Evolutionary conservation across 2,888 invertebrate genomes (phyloP), one percentile per base, ranked within the genome.

Genomic region (Cybosia mesomella): DNA sequence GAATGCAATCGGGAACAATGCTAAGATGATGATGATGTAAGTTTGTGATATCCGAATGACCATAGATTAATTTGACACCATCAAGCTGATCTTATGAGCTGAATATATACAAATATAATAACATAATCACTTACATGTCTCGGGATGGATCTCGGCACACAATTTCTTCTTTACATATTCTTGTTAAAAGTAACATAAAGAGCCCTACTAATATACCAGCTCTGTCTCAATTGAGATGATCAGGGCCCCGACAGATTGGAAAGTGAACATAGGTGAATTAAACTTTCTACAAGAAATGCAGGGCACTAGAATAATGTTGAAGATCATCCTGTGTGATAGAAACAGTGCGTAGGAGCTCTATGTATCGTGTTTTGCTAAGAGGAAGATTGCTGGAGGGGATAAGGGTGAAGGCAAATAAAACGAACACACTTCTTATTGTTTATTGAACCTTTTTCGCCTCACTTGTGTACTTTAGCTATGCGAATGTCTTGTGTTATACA

Each of bases 391-490:
- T 59, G 36, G 39, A 39, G 39, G 39, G 15, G n/a, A 59, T 15
- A 18, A 18, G 39, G 65, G 43, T 58, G 39, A 39, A 65, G 76
- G 75, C 76, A 75, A 81, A 81, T 81, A 79, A 81, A 81, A 81
- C 76, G 74, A 74, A 82, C 82, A 71, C 71, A 70, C 72, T 71
- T 69, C 34, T 58, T 66, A 74, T 80, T 82, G 73, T 80, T 82
- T 80, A 80, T 77, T 82, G 71, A 68, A 64, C 68, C 53, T 72
- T 61, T 66, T 63, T 58, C 62, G 34, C 57, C 59, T 67, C 55
- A 62, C 49, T 54, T 53, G 34, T 49, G 22, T 69, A 18, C 58
- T 60, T 13, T 21, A 58, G 43, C 22, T 61, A 43, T 57, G 55
- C 10, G 1, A 34, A 24, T 34, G 36, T 13, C 22, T 9, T 58